Conservation (phyloP, 2,113 vertebrate genomes). For the Maccullochella peelii region DNA sequence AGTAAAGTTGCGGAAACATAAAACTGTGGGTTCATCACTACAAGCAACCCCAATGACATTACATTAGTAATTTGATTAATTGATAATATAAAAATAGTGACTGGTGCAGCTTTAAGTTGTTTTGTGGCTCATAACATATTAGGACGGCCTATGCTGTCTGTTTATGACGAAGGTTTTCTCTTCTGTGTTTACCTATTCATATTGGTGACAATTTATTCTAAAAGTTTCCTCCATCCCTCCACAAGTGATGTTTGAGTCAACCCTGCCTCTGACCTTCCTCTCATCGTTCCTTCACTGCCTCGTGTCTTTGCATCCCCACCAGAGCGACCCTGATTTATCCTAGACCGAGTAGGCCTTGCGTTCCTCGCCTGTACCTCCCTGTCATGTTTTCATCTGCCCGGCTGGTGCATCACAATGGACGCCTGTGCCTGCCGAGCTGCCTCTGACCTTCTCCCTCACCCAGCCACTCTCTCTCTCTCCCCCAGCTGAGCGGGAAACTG, state of each 20-base stretch:
- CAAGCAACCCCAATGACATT: background rate
- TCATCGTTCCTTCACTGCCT: constrained; percentile 9
- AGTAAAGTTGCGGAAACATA: too few species aligned
- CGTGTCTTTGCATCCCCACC: constrained; percentile 39
- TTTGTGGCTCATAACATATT: background rate
- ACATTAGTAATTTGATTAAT: background rate
- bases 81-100: background rate
- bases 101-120: background rate
- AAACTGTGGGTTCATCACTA: background rate
- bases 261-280: constrained; percentile 45
- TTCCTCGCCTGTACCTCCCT: constrained; percentile 40
- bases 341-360: constrained; percentile 27
- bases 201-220: constrained; percentile 22
- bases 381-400: constrained; percentile 62
- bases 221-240: constrained; percentile 22
- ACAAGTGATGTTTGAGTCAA: constrained; percentile 33
- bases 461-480: constrained; percentile 9
- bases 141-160: background rate
- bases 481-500: constrained; percentile 60
- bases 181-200: background rate
- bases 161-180: background rate
- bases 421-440: constrained; percentile 61
- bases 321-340: constrained; percentile 57
- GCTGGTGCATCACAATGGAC: constrained; percentile 72
- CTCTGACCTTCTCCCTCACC: constrained; percentile 78